phyloP scores from a whole-genome alignment of 2,113 vertebrate species.

The Chascanopsetta lugubris region DNA sequence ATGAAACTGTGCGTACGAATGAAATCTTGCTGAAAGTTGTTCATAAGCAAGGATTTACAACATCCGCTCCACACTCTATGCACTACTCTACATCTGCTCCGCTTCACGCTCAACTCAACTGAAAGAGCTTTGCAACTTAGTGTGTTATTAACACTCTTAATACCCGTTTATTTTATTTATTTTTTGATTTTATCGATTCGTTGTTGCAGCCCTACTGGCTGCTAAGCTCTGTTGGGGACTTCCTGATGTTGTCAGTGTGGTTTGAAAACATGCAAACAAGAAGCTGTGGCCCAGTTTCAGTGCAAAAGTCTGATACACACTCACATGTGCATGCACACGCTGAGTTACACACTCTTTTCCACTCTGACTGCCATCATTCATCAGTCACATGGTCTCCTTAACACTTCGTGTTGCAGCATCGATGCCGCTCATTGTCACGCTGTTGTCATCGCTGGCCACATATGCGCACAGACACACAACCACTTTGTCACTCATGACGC shows the following conservation, averaged over 20 bases:
- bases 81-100: too few species aligned
- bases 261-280: conserved; percentile 41
- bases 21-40: too few species aligned
- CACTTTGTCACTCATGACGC: not conserved
- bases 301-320: conserved; percentile 20
- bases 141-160: too few species aligned
- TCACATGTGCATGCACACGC: not conserved
- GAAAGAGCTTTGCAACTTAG: too few species aligned
- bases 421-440: conserved; percentile 18
- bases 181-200: too few species aligned
- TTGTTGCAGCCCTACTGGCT: conserved; percentile 10
- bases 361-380: conserved; percentile 29
- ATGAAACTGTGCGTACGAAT: too few species aligned
- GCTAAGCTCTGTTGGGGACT: conserved; percentile 51
- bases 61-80: too few species aligned
- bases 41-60: too few species aligned
- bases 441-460: conserved; percentile 1
- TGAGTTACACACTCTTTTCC: conserved; percentile 16
- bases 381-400: conserved; percentile 37
- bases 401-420: conserved; percentile 30
- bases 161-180: too few species aligned
- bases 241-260: conserved; percentile 56
- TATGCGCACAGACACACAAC: not conserved
- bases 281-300: conserved; percentile 50
- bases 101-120: too few species aligned